A percentile compares a stretch with the other conserved stretches of the same genome.
Conservation (phyloP, 1,140 invertebrate genomes). For the Metopolophium dirhodum region DNA sequence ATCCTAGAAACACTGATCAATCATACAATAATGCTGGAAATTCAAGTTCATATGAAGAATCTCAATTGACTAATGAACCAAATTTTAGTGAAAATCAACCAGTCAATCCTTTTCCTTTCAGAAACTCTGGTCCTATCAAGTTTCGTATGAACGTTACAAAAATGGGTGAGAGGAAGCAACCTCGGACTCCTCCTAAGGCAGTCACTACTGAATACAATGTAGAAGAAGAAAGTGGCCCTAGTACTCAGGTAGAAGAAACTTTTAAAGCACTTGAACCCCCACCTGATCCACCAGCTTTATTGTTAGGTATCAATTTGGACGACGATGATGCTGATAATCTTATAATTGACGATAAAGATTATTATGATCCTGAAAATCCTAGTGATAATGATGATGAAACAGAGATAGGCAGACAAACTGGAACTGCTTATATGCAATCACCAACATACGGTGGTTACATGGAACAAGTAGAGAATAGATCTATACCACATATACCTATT, state of each 20-base stretch:
- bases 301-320: conserved; percentile 64
- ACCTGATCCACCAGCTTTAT: conserved; percentile 67
- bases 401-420: conserved; percentile 62
- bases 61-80: conserved; percentile 50
- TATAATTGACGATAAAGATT: conserved; percentile 70
- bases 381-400: conserved; percentile 65
- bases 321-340: conserved; percentile 63
- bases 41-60: conserved; percentile 28
- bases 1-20: conserved; percentile 35
- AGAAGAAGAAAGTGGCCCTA: conserved; percentile 62
- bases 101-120: conserved; percentile 53
- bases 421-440: conserved; percentile 51
- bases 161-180: conserved; percentile 35
- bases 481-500: conserved; percentile 50
- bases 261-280: conserved; percentile 62
- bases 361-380: conserved; percentile 73
- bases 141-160: conserved; percentile 53
- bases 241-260: conserved; percentile 60
- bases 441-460: conserved; percentile 58
- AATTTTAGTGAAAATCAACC: conserved; percentile 49
- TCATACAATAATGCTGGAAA: not conserved
- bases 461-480: conserved; percentile 60
- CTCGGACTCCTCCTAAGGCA: conserved; percentile 4
- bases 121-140: conserved; percentile 49
- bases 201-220: conserved; percentile 57